Conservation (phyloP, 2,888 invertebrate species). For the Tineola bisselliella region DNA sequence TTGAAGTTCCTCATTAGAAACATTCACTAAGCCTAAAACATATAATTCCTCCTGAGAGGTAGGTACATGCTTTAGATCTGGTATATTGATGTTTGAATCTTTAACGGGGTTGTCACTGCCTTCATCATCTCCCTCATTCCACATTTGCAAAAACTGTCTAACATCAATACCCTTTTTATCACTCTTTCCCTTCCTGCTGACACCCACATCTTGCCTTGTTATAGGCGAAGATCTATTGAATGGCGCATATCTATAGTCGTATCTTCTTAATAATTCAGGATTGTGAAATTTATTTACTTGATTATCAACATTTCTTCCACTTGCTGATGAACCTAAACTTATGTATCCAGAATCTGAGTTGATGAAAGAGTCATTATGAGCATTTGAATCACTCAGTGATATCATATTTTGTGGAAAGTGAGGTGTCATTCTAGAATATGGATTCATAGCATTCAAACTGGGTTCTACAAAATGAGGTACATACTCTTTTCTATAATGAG, state of each 20-base stretch:
- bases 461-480: conserved; percentile 39
- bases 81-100: conserved; percentile 22
- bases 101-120: conserved; percentile 29
- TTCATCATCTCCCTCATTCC: conserved; percentile 65
- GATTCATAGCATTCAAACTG: conserved; percentile 28
- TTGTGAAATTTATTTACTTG: conserved; percentile 5
- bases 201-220: conserved; percentile 30
- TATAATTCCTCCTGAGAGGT: conserved; percentile 53
- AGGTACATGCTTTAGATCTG: neutral
- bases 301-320: conserved; percentile 48
- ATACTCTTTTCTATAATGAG: conserved; percentile 50
- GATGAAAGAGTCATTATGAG: conserved; percentile 48
- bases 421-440: conserved; percentile 35
- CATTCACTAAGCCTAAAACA: conserved; percentile 57
- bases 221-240: conserved; percentile 26
- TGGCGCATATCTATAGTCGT: conserved; percentile 39
- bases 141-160: conserved; percentile 60
- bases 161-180: conserved; percentile 34
- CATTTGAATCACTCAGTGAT: conserved; percentile 55
- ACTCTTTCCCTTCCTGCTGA: conserved; percentile 33
- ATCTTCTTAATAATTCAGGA: conserved; percentile 29
- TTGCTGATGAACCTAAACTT: conserved; percentile 55
- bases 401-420: conserved; percentile 53
- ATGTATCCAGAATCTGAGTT: conserved; percentile 61
- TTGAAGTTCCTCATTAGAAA: conserved; percentile 53